Evolutionary conservation across 1,140 invertebrate genomes (phyloP).

Genomic region (Cotesia vestalis): DNA sequence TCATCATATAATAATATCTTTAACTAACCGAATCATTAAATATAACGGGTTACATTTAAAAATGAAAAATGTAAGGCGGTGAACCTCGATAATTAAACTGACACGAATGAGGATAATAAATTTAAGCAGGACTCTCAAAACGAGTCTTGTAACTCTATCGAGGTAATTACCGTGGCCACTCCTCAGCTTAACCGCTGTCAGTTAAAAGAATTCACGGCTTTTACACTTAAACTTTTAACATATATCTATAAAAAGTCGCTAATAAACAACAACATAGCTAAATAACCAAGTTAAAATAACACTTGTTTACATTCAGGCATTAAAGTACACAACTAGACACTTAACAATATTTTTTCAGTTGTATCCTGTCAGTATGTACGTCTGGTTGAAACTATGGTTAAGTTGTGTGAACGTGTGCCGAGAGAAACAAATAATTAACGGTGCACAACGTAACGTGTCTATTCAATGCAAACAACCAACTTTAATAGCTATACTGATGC

Average conservation of each 20-base stretch:
- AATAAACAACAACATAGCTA: constrained; percentile 31
- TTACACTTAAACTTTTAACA: constrained; percentile 50
- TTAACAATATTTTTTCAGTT: constrained; percentile 37
- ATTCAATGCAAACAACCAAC: constrained; percentile 54
- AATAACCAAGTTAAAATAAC: constrained; percentile 22
- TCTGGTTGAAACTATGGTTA: constrained; percentile 46
- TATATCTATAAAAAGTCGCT: not conserved
- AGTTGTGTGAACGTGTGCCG: constrained; percentile 6
- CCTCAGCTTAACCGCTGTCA: constrained; percentile 50
- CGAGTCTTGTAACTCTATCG: constrained; percentile 63
- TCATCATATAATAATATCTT: constrained; percentile 9
- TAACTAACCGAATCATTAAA: not conserved
- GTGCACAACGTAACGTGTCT: constrained; percentile 46
- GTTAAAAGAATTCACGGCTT: constrained; percentile 41
- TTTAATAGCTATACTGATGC: constrained; percentile 43
- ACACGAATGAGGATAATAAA: constrained; percentile 62
- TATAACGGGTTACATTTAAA: not conserved
- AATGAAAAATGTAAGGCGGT: constrained; percentile 31
- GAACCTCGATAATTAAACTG: constrained; percentile 57
- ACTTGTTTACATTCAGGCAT: constrained; percentile 12
- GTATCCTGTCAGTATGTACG: constrained; percentile 39
- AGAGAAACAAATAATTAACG: constrained; percentile 55
- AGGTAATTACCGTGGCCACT: constrained; percentile 60
- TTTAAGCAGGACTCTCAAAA: constrained; percentile 52
- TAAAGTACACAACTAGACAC: constrained; percentile 9